A percentile compares a stretch with the other conserved stretches of the same genome.
Conservation (phyloP, 2,888 invertebrate genomes). For the Cheilosia scutellata region DNA sequence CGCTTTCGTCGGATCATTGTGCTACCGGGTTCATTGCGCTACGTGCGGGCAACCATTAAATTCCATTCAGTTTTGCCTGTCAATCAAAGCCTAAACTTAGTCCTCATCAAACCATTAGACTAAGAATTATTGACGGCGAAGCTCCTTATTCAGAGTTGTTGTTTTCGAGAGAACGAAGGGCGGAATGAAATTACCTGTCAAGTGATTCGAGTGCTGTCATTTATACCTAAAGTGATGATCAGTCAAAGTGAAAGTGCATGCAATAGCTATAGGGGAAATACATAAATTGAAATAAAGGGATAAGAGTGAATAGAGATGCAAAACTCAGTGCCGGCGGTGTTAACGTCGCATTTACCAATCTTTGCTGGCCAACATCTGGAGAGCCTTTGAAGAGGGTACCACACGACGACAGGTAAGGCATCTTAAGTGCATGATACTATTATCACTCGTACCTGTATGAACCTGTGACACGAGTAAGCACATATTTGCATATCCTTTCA, state of each 20-base stretch:
- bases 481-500: constrained; percentile 1
- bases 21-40: constrained; percentile 1
- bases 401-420: constrained; percentile 17
- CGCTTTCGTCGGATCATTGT: constrained; percentile 26
- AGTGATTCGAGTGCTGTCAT: constrained; percentile 58
- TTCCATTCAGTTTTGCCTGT: constrained; percentile 28
- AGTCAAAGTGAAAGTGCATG: constrained; percentile 65
- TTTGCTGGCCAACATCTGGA: constrained; percentile 32
- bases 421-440: constrained; percentile 10
- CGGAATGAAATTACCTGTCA: constrained; percentile 53
- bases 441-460: constrained; percentile 4
- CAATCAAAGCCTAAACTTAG: constrained; percentile 42
- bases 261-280: constrained; percentile 9
- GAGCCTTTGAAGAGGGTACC: constrained; percentile 17
- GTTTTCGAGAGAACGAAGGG: constrained; percentile 11
- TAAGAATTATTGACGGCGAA: background rate
- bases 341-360: constrained; percentile 45
- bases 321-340: constrained; percentile 5
- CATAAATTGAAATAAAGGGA: constrained; percentile 37
- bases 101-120: constrained; percentile 14
- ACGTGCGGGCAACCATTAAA: constrained; percentile 17
- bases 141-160: background rate
- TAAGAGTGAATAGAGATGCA: background rate
- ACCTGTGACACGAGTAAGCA: background rate
- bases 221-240: constrained; percentile 42